phyloP scores from a whole-genome alignment of 2,113 vertebrate species.

The Holacanthus passer region DNA sequence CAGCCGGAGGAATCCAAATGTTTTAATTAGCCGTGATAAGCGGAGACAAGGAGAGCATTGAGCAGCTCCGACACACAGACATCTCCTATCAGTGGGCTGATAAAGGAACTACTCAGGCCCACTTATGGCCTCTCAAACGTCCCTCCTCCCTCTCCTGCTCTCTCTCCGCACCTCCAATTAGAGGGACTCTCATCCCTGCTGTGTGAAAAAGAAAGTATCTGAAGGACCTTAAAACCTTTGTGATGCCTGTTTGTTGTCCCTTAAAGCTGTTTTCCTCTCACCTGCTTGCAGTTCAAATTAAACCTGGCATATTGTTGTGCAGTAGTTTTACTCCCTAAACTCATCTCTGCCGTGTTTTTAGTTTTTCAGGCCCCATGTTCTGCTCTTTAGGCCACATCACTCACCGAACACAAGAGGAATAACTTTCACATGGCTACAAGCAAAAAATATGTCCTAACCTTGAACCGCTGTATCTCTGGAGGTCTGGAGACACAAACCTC shows the following conservation, averaged over 20 bases:
- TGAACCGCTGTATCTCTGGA: constrained; percentile 48
- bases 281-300: not conserved
- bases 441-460: constrained; percentile 54
- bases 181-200: constrained; percentile 11
- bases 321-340: not conserved
- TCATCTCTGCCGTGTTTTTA: not conserved
- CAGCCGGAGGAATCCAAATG: constrained; percentile 82
- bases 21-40: constrained; percentile 87
- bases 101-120: constrained; percentile 79
- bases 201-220: not conserved
- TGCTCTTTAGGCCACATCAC: not conserved
- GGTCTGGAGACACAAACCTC: not conserved
- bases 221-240: not conserved
- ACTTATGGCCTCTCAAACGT: constrained; percentile 81
- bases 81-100: constrained; percentile 77
- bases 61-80: constrained; percentile 71
- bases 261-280: constrained; percentile 9
- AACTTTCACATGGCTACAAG: constrained; percentile 10
- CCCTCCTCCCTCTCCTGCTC: constrained; percentile 51
- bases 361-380: not conserved
- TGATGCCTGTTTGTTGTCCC: not conserved
- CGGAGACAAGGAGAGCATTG: constrained; percentile 80
- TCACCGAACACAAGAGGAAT: not conserved
- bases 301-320: not conserved
- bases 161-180: constrained; percentile 55